A percentile compares a stretch with the other conserved stretches of the same genome.
These are phyloP conservation scores for Muscina levida DNA, from an alignment of 2,888 invertebrate species.

Conservation along the genomic window DNA sequence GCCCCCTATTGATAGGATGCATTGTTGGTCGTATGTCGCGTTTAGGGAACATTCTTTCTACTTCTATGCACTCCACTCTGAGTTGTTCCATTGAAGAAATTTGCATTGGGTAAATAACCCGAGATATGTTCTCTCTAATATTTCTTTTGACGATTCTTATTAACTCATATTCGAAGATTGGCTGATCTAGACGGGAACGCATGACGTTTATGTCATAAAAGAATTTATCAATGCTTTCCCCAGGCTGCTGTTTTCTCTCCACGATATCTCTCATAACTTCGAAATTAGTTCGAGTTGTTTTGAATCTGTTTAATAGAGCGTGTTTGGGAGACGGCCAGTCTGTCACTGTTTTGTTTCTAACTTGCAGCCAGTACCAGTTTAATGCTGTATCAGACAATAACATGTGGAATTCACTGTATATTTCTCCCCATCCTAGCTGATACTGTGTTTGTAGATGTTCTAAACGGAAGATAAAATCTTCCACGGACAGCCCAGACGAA, in stretches of 20 bases:
- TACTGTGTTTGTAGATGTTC: not conserved
- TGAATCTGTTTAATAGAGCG: not conserved
- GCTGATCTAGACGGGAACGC: not conserved
- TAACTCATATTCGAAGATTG: not conserved
- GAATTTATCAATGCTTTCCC: not conserved
- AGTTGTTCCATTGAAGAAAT: too few species aligned
- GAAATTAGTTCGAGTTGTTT: not conserved
- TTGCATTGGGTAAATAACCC: too few species aligned
- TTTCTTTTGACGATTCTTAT: not conserved
- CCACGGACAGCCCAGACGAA: not conserved
- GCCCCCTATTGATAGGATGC: too few species aligned
- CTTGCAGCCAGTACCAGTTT: not conserved
- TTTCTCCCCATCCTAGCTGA: not conserved
- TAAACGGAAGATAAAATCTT: constrained; percentile 1
- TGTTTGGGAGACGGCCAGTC: not conserved
- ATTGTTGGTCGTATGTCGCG: too few species aligned
- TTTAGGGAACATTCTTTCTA: too few species aligned
- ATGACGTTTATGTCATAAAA: not conserved
- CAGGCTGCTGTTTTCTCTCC: not conserved
- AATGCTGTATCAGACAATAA: not conserved
- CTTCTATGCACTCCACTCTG: too few species aligned
- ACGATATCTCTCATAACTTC: not conserved
- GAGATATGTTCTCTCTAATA: not conserved
- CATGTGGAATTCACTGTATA: not conserved
- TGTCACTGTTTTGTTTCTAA: not conserved